Conservation (phyloP, 2,797 vertebrate species). For the Sebastes steindachneri region DNA sequence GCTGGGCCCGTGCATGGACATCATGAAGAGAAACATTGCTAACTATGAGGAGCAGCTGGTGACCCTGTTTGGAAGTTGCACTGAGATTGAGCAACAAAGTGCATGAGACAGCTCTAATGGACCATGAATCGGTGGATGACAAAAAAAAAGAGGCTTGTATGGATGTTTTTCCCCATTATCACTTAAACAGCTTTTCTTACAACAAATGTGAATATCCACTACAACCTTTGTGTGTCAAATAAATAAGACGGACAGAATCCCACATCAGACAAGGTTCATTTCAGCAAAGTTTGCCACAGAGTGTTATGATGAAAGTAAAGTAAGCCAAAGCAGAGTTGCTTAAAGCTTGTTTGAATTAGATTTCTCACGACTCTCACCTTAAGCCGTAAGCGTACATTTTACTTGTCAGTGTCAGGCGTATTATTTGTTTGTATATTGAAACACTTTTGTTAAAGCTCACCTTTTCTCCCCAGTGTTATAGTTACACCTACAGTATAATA, state of each 20-base stretch:
- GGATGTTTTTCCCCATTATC: constrained; percentile 56
- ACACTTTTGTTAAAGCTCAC: constrained; percentile 59
- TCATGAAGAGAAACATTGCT: constrained; percentile 99
- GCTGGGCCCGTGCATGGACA: constrained; percentile 99
- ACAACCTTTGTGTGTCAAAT: constrained; percentile 56
- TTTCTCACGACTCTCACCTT: constrained; percentile 79
- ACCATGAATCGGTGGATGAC: constrained; percentile 82
- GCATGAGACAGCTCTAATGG: constrained; percentile 84
- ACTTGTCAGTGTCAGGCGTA: constrained; percentile 54
- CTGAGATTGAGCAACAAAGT: constrained; percentile 92
- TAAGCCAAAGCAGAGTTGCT: constrained; percentile 68
- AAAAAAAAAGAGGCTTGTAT: constrained; percentile 65
- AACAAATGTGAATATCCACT: constrained; percentile 72
- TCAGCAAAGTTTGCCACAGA: constrained; percentile 37
- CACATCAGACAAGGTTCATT: constrained; percentile 24
- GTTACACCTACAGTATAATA: constrained; percentile 41
- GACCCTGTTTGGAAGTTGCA: constrained; percentile 94
- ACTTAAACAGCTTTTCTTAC: constrained; percentile 69
- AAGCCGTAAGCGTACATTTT: constrained; percentile 68
- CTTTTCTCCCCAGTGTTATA: constrained; percentile 53
- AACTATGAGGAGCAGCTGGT: constrained; percentile 98
- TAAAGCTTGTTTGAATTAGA: constrained; percentile 57
- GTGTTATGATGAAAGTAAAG: constrained; percentile 58
- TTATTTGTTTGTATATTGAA: constrained; percentile 62
- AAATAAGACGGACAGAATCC: constrained; percentile 57